A percentile compares a stretch with the other conserved stretches of the same genome.
Evolutionary conservation across 2,888 invertebrate species (phyloP).

Genomic region (Dichetophora obliterata): DNA sequence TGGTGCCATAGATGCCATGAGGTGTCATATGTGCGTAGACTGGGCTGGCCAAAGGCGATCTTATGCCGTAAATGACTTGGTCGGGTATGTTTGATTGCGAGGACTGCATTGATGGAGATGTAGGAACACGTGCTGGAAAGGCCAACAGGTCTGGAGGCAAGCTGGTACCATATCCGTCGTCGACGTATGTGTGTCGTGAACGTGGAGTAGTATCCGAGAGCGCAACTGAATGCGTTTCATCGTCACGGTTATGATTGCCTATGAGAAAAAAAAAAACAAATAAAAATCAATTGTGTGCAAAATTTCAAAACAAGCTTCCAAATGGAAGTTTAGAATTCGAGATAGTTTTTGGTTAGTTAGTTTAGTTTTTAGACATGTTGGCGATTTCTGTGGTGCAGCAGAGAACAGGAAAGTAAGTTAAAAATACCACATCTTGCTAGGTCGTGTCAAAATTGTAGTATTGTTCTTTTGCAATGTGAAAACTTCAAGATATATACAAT

Average conservation of each 20-base stretch:
- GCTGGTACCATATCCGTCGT: constrained; percentile 73
- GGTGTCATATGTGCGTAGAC: constrained; percentile 71
- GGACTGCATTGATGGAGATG: constrained; percentile 83
- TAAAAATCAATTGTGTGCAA: background rate
- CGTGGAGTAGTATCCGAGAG: constrained; percentile 74
- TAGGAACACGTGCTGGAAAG: constrained; percentile 80
- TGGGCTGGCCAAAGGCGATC: constrained; percentile 73
- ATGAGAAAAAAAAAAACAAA: background rate
- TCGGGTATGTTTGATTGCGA: constrained; percentile 80
- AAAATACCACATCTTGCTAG: background rate
- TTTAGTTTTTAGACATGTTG: background rate
- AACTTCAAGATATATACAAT: too few relatives aligned
- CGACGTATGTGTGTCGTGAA: constrained; percentile 70
- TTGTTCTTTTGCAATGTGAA: too few relatives aligned
- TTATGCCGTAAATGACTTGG: constrained; percentile 67
- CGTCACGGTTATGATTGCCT: constrained; percentile 70
- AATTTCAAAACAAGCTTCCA: background rate
- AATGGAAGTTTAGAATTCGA: background rate
- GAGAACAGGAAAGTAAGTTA: background rate
- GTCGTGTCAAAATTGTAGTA: too few relatives aligned
- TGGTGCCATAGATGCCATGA: constrained; percentile 74
- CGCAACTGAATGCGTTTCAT: constrained; percentile 79
- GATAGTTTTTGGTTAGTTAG: too few relatives aligned
- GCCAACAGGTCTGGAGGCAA: constrained; percentile 87
- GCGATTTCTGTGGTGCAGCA: background rate